Percentiles rank a stretch among this genome's conserved stretches.
Conservation (phyloP, 2,888 invertebrate genomes). For the Eupithecia vulgata region DNA sequence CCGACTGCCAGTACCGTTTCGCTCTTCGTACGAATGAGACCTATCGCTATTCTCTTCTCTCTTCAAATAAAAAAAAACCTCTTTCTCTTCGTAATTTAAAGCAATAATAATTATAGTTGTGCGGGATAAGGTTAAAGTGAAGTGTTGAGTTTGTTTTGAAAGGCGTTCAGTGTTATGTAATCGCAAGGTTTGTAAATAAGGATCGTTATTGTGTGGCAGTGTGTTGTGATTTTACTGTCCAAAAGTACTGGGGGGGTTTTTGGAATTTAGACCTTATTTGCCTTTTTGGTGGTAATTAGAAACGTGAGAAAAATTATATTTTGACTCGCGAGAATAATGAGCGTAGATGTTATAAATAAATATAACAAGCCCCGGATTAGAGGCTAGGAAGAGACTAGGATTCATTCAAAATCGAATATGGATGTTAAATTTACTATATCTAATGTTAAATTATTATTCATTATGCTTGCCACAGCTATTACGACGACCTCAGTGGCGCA, state of each 20-base stretch:
- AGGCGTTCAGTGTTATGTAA: conserved; percentile 43
- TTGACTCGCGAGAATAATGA: neutral
- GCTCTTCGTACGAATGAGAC: conserved; percentile 35
- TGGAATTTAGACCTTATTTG: conserved; percentile 23
- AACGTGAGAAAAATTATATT: conserved; percentile 11
- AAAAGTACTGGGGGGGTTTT: conserved; percentile 26
- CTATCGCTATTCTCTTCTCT: conserved; percentile 48
- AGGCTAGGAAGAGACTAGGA: neutral
- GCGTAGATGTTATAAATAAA: neutral
- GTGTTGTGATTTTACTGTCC: conserved; percentile 33
- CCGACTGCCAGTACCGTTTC: conserved; percentile 27
- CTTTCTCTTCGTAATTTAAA: conserved; percentile 47
- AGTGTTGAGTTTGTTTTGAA: conserved; percentile 25
- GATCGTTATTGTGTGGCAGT: conserved; percentile 25
- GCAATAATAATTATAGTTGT: conserved; percentile 36
- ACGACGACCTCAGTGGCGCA: too few relatives aligned
- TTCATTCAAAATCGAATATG: neutral
- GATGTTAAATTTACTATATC: neutral
- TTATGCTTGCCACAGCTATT: too few relatives aligned
- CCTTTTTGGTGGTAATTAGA: neutral
- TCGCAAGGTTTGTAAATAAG: conserved; percentile 43
- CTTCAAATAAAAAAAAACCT: conserved; percentile 48
- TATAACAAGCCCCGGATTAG: neutral
- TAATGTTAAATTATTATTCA: neutral
- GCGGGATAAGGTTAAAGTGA: conserved; percentile 27